Percentiles rank a stretch among this genome's conserved stretches.
Evolutionary conservation across 2,113 vertebrate species (phyloP).

Genomic region (Noturus placidus): DNA sequence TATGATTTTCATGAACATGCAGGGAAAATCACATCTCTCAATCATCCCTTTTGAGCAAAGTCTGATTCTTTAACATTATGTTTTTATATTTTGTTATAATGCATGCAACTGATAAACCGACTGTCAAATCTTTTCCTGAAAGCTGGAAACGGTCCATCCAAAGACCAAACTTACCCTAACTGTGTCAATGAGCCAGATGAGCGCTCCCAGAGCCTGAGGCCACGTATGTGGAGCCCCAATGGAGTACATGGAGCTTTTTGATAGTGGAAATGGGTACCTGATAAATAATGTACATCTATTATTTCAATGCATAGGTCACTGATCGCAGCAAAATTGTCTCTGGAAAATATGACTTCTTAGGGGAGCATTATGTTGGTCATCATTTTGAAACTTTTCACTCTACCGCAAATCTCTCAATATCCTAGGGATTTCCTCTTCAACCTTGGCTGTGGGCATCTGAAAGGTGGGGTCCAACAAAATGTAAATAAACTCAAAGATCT

Average conservation of each 20-base stretch:
- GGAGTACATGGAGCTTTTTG: conserved; percentile 95
- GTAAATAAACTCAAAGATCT: conserved; percentile 92
- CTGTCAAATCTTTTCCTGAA: too few species aligned
- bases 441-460: conserved; percentile 84
- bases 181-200: conserved; percentile 90
- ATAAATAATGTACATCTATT: background rate
- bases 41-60: background rate
- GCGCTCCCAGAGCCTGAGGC: conserved; percentile 90
- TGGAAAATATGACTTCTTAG: background rate
- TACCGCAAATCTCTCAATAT: conserved; percentile 88
- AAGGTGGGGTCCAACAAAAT: conserved; percentile 84
- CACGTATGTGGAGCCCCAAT: conserved; percentile 95
- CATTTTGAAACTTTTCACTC: conserved; percentile 35
- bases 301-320: background rate
- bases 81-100: background rate
- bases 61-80: background rate
- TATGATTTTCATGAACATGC: background rate
- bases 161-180: conserved; percentile 78
- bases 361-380: background rate
- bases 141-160: background rate
- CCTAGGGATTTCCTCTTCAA: conserved; percentile 93
- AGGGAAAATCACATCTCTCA: background rate
- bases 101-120: background rate
- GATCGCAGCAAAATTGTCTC: background rate
- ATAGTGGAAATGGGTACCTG: conserved; percentile 91